Percentiles rank a stretch among this genome's conserved stretches.
phyloP scores from a whole-genome alignment of 2,888 invertebrate species.

The Latrodectus hesperus region DNA sequence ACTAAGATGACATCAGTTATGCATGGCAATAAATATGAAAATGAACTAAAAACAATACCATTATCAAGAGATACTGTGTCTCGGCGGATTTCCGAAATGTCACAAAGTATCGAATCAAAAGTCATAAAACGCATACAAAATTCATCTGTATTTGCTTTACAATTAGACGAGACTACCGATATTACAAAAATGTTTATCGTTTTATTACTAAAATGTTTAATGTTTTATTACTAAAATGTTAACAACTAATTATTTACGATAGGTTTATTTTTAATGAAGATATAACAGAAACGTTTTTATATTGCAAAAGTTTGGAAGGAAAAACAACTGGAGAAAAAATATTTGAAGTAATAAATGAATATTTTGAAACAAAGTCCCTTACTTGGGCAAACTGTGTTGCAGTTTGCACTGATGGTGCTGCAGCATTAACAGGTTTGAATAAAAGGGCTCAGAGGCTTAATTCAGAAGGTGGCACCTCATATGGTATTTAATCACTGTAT shows the following conservation, averaged over 20 bases:
- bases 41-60: neutral
- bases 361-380: conserved; percentile 17
- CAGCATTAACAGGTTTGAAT: neutral
- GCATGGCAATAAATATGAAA: neutral
- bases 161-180: neutral
- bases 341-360: neutral
- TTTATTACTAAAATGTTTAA: no score
- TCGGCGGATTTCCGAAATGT: no score
- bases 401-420: neutral
- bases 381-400: neutral
- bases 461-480: neutral
- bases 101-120: no score
- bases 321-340: conserved; percentile 4
- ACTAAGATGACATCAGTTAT: conserved; percentile 29
- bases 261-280: conserved; percentile 2
- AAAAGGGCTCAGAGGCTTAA: conserved; percentile 18
- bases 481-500: no score
- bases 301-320: neutral
- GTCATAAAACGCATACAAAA: no score
- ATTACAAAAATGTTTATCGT: conserved; percentile 5
- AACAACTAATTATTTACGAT: neutral
- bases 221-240: no score
- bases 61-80: no score
- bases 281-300: conserved; percentile 1
- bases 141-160: no score